Evolutionary conservation across 2,888 invertebrate genomes (phyloP), one percentile per base, ranked within the genome.

Genomic region (Amiota minor): DNA sequence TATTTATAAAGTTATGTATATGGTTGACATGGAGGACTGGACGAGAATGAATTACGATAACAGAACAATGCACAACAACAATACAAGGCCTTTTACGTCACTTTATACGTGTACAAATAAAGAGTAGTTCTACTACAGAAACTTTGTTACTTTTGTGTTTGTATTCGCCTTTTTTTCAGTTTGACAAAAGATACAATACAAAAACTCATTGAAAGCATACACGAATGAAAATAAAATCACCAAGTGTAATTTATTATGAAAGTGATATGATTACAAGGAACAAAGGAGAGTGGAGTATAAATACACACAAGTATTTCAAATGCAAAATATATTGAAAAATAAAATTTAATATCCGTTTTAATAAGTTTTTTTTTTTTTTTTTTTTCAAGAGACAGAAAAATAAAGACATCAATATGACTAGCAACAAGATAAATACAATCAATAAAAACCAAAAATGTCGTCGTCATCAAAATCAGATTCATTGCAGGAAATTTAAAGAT

Each of bases 71-170:
- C 70, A 72, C 73, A 62, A 62, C 20, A 64, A 53, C 71, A 64
- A 69, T 72, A 65, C 45, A 65, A 50, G 16, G 49, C 20, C 46
- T 65, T 45, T 78, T 77, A 68, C 61, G 79, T 70, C 80, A 80
- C 79, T 80, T 78, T 75, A 74, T 77, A 79, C 73, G 6, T n/a
- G n/a, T n/a, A n/a, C n/a, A n/a, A n/a, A n/a, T n/a, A n/a, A n/a
- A n/a, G n/a, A 64, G 2, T 8, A n/a, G 3, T n/a, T 9, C 10
- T 12, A n/a, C 14, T n/a, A 53, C 12, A n/a, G 53, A 35, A 6
- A 35, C 61, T 61, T 61, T 61, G 23, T 61, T 10, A 78, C 76
- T 78, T 49, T 80, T 80, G 77, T 77, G 78, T 72, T 72, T 73
- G 69, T 72, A 64, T 53, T 67, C 70, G 53, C 59, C 9, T 55